phyloP scores from a whole-genome alignment of 1,140 invertebrate species.

The Bilobella aurantiaca region DNA sequence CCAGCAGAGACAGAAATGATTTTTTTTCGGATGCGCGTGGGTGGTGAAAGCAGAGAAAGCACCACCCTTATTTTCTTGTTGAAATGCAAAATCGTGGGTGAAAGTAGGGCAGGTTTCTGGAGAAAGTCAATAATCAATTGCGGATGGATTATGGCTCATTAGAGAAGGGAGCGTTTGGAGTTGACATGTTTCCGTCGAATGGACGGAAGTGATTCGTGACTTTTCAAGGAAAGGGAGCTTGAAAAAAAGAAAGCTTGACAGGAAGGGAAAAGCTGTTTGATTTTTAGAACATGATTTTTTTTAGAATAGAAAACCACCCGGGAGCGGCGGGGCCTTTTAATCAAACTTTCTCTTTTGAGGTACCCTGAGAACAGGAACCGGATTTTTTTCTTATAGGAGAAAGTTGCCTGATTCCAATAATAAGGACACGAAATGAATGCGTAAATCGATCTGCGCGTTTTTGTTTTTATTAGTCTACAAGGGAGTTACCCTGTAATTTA shows the following conservation, averaged over 20 bases:
- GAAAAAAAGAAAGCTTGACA: background rate
- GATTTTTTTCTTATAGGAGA: background rate
- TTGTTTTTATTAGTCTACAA: too few species aligned
- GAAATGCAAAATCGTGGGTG: background rate
- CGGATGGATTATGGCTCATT: background rate
- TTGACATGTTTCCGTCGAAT: background rate
- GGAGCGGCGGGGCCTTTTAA: background rate
- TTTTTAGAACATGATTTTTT: background rate
- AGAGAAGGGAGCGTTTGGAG: too few species aligned
- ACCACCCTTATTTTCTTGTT: background rate
- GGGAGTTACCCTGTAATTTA: too few species aligned
- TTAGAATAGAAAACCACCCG: background rate
- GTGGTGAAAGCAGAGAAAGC: background rate
- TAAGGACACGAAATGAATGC: too few species aligned
- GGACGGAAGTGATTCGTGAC: background rate
- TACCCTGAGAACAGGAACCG: background rate
- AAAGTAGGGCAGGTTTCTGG: background rate
- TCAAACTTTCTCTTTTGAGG: background rate
- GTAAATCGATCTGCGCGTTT: too few species aligned
- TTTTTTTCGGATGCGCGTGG: too few species aligned
- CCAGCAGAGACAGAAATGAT: too few species aligned
- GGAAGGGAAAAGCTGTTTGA: background rate
- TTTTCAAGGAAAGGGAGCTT: background rate
- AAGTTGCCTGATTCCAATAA: too few species aligned
- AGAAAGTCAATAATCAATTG: constrained; percentile 3